phyloP scores from a whole-genome alignment of 2,888 invertebrate genomes.

The Pachymerium ferrugineum region DNA sequence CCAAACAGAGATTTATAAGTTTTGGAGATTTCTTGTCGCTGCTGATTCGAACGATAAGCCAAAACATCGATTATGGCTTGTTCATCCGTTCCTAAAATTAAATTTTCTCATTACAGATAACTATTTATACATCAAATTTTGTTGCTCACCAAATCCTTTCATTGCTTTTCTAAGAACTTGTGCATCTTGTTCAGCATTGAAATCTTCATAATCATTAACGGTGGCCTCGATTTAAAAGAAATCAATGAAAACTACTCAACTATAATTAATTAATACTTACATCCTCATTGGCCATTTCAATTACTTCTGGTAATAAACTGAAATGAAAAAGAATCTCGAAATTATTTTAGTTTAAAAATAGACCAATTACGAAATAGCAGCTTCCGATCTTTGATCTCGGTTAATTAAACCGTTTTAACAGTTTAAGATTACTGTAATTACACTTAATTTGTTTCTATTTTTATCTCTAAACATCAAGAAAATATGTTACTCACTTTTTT shows the following conservation, averaged over 20 bases:
- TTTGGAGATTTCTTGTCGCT: slow-evolving; percentile 73
- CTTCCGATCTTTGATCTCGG: too few relatives aligned
- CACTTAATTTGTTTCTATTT: too few relatives aligned
- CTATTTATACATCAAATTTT: not conserved
- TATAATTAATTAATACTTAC: not conserved
- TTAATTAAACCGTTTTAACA: too few relatives aligned
- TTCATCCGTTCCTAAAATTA: slow-evolving; percentile 67
- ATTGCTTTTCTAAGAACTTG: slow-evolving; percentile 77
- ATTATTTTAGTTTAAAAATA: too few relatives aligned
- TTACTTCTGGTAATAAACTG: too few relatives aligned
- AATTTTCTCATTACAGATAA: too few relatives aligned
- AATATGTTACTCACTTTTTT: too few relatives aligned
- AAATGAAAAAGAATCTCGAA: not conserved
- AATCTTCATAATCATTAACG: slow-evolving; percentile 66
- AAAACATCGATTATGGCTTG: slow-evolving; percentile 79
- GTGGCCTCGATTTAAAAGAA: slow-evolving; percentile 55
- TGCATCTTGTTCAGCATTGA: slow-evolving; percentile 73
- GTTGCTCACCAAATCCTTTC: slow-evolving; percentile 69
- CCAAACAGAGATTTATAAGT: slow-evolving; percentile 83
- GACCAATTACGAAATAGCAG: too few relatives aligned
- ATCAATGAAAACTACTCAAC: not conserved
- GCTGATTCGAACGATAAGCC: slow-evolving; percentile 72
- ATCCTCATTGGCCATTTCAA: not conserved
- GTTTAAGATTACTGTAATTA: too few relatives aligned
- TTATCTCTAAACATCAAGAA: too few relatives aligned